Evolutionary conservation across 2,888 invertebrate species (phyloP).

Genomic region (Caenorhabditis afra): DNA sequence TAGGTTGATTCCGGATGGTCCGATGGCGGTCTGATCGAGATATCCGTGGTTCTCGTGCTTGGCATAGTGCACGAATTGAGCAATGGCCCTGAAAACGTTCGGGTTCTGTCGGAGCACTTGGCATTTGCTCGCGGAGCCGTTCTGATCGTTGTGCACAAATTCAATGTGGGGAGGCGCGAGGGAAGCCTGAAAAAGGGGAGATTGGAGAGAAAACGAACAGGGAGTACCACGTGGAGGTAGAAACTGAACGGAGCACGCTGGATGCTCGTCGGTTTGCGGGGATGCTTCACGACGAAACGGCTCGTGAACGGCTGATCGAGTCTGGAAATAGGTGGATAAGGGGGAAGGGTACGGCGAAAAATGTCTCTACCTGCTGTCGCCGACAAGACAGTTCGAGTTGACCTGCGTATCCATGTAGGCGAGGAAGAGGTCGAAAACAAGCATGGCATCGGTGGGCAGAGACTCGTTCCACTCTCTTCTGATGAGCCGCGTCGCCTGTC

Average conservation of each 20-base stretch:
- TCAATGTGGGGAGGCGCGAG: constrained; percentile 60
- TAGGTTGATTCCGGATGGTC: constrained; percentile 62
- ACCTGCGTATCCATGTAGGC: constrained; percentile 69
- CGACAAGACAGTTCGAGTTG: constrained; percentile 66
- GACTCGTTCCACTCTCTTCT: constrained; percentile 64
- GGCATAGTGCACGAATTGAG: constrained; percentile 63
- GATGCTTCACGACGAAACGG: constrained; percentile 56
- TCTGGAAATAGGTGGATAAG: constrained; percentile 41
- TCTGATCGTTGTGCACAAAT: constrained; percentile 58
- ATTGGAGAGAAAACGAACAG: not conserved
- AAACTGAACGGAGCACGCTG: constrained; percentile 58
- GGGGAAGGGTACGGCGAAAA: no score
- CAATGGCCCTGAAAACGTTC: constrained; percentile 64
- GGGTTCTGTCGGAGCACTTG: constrained; percentile 49
- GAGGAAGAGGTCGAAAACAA: constrained; percentile 65
- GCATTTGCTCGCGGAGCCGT: constrained; percentile 45
- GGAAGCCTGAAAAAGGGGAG: constrained; percentile 37
- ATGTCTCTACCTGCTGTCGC: constrained; percentile 47
- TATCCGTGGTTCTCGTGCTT: constrained; percentile 63
- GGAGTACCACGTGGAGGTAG: constrained; percentile 61
- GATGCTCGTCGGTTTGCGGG: constrained; percentile 53
- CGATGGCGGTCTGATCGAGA: constrained; percentile 61
- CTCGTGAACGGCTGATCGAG: constrained; percentile 66
- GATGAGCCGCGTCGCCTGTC: constrained; percentile 40
- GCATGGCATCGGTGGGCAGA: constrained; percentile 66